Evolutionary conservation across 2,797 vertebrate genomes (phyloP).

Genomic region (Danionella dracula): DNA sequence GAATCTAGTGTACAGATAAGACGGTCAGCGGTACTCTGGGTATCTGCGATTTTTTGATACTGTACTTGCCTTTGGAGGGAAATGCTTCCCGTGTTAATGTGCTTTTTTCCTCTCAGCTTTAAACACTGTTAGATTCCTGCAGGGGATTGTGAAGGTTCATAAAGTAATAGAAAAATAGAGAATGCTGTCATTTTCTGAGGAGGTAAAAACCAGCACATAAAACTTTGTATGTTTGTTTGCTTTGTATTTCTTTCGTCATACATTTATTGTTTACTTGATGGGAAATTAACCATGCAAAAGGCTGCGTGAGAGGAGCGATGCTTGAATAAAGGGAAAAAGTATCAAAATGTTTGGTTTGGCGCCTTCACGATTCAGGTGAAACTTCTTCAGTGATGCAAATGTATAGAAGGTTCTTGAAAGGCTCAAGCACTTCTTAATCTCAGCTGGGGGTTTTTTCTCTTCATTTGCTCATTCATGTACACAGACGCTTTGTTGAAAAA

Average conservation of each 20-base stretch:
- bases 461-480: constrained; percentile 68
- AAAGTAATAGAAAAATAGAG: constrained; percentile 40
- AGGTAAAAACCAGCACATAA: constrained; percentile 75
- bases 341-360: constrained; percentile 57
- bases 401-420: constrained; percentile 42
- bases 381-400: constrained; percentile 59
- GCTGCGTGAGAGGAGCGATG: constrained; percentile 53
- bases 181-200: constrained; percentile 63
- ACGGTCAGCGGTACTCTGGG: constrained; percentile 67
- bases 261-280: constrained; percentile 49
- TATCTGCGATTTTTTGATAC: constrained; percentile 74
- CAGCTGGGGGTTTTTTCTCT: constrained; percentile 54
- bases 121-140: constrained; percentile 57
- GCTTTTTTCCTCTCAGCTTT: constrained; percentile 67
- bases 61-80: constrained; percentile 76
- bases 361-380: constrained; percentile 50
- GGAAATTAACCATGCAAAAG: constrained; percentile 59
- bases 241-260: constrained; percentile 45
- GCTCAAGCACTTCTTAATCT: constrained; percentile 49
- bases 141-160: background rate
- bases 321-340: constrained; percentile 56
- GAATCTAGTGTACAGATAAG: constrained; percentile 65
- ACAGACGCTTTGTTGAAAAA: constrained; percentile 60
- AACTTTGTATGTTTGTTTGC: constrained; percentile 64
- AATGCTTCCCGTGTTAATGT: constrained; percentile 68